phyloP scores from a whole-genome alignment of 2,113 vertebrate species.

The Cyphomyrus discorhynchus region DNA sequence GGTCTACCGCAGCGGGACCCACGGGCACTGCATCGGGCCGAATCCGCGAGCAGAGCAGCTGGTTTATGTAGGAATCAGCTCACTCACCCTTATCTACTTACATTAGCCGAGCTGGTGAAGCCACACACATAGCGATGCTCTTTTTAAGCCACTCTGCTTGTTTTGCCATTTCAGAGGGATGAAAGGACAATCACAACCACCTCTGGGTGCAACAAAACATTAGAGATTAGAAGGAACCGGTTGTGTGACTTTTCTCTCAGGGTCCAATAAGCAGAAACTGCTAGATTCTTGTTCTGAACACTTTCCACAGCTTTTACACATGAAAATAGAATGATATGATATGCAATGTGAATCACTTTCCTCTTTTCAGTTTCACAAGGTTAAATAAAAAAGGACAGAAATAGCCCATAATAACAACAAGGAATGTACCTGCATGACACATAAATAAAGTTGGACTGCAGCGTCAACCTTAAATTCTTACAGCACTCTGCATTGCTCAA shows the following conservation, averaged over 20 bases:
- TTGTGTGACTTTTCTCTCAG: background rate
- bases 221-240: background rate
- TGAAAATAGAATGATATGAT: background rate
- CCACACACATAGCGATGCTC: slow-evolving; percentile 35
- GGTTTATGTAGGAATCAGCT: background rate
- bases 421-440: slow-evolving; percentile 20
- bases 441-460: too few species aligned
- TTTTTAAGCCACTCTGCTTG: slow-evolving; percentile 43
- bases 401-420: slow-evolving; percentile 48
- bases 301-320: background rate
- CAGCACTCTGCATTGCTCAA: slow-evolving; percentile 34
- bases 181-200: background rate
- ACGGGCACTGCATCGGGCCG: slow-evolving; percentile 36
- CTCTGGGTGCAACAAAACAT: background rate
- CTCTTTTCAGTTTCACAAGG: slow-evolving; percentile 38
- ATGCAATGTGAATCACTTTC: slow-evolving; percentile 44
- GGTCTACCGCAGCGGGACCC: slow-evolving; percentile 47
- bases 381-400: slow-evolving; percentile 48
- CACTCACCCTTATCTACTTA: slow-evolving; percentile 49
- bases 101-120: slow-evolving; percentile 51
- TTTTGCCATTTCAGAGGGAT: slow-evolving; percentile 42
- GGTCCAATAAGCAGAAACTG: background rate
- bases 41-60: slow-evolving; percentile 45
- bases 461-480: background rate
- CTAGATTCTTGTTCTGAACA: background rate